A percentile compares a stretch with the other conserved stretches of the same genome.
phyloP scores from a whole-genome alignment of 2,888 invertebrate genomes.

The Elegia similella region DNA sequence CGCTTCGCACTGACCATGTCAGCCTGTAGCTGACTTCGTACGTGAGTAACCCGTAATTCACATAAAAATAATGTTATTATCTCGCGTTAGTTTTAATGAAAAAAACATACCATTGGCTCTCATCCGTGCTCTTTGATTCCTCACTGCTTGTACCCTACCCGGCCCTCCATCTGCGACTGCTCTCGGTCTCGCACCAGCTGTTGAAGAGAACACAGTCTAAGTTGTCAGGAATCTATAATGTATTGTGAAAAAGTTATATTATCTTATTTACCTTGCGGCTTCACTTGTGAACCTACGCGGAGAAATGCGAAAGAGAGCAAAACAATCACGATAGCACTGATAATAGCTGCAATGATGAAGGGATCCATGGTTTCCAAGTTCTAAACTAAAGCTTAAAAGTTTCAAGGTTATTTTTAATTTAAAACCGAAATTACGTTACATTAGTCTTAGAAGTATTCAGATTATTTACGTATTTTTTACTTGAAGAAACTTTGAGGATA shows the following conservation, averaged over 20 bases:
- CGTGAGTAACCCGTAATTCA: no score
- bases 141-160: constrained; percentile 86
- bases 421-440: not conserved
- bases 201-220: constrained; percentile 13
- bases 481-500: no score
- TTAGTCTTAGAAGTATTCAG: not conserved
- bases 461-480: not conserved
- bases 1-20: no score
- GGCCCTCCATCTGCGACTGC: constrained; percentile 80
- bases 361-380: constrained; percentile 59
- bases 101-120: constrained; percentile 74
- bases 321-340: constrained; percentile 64
- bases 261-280: constrained; percentile 51
- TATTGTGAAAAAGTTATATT: not conserved
- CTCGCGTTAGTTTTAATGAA: not conserved
- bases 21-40: no score
- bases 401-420: not conserved
- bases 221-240: not conserved
- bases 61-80: no score
- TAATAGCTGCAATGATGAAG: constrained; percentile 67
- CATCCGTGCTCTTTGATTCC: constrained; percentile 86
- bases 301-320: constrained; percentile 58
- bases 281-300: constrained; percentile 49
- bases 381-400: constrained; percentile 14
- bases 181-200: constrained; percentile 59